Evolutionary conservation across 2,113 vertebrate species (phyloP), one percentile per base, ranked within the genome.

Genomic region (Hymenochirus boettgeri): DNA sequence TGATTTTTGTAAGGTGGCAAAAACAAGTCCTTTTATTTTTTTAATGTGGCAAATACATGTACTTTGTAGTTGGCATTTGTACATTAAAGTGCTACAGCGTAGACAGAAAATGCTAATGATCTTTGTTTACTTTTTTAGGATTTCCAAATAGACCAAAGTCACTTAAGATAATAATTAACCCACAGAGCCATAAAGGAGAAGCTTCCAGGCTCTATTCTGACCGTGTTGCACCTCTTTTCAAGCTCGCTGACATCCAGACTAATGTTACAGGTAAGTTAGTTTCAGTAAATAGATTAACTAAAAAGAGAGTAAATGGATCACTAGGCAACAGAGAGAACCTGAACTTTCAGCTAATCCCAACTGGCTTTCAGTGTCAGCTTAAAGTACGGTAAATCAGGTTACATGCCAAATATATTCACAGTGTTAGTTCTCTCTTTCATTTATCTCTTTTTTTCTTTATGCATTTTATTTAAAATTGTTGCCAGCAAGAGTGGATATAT

Each of bases 151-250:
- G 95, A 69, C 96, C 96, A 39, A 92, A 87, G 73, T 86, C 79
- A 23, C 77, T 98, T 31, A 97, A 97, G 80, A 87, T 98, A 29
- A 87, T 98, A 61, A 88, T 99, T 66, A 99, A 99, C 77, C 93
- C 96, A n/a, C 83, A 74, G 71, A 96, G 96, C 73, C 93, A 97
- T 79, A 93, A 84, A 75, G 94, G 87, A 77, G 92, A 97, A 81
- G 91, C 96, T 1, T 70, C 83, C 15, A 80, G 83, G 26, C 57
- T 96, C 79, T 99, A 97, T 83, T 80, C 85, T 69, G 89, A 93
- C 8, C 83, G 91, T 26, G 93, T 98, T 59, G 91, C 89, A 24
- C 95, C 96, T n/a, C 89, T 98, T 56, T 91, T 98, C 77, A 95
- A 92, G 76, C 89, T 96, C 58, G 92, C 93, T 17, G 91, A 89